A percentile compares a stretch with the other conserved stretches of the same genome.
phyloP scores from a whole-genome alignment of 2,888 invertebrate species.

The Balanococcus diminutus region DNA sequence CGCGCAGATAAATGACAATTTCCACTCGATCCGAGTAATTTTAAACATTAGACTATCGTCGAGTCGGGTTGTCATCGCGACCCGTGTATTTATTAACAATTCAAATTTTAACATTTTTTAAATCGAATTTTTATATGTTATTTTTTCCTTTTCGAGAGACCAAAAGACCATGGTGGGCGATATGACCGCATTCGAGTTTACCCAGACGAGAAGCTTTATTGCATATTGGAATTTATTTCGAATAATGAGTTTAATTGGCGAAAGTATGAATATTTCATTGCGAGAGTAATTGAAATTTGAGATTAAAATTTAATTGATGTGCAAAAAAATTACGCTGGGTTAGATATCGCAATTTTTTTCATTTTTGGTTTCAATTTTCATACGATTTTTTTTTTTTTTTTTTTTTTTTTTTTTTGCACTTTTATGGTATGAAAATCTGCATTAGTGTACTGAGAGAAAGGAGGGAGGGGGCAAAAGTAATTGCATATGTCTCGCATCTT shows the following conservation, averaged over 20 bases:
- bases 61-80: neutral
- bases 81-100: neutral
- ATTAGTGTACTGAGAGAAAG: neutral
- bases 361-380: neutral
- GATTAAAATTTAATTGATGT: neutral
- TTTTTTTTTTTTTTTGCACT: too few relatives aligned
- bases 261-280: neutral
- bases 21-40: neutral
- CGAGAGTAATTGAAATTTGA: neutral
- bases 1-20: neutral
- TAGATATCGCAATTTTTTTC: neutral
- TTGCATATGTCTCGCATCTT: neutral
- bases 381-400: neutral
- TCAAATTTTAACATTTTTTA: neutral
- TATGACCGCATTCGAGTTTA: neutral
- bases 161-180: neutral
- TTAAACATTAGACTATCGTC: neutral
- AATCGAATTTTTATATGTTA: neutral
- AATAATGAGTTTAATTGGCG: constrained; percentile 3
- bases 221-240: neutral
- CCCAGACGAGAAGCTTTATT: neutral
- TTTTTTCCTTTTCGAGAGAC: neutral
- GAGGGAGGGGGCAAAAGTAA: neutral
- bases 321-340: neutral
- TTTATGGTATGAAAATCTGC: neutral